Percentiles rank a stretch among this genome's conserved stretches.
Evolutionary conservation across 2,113 vertebrate species (phyloP).

Genomic region (Oncorhynchus keta): DNA sequence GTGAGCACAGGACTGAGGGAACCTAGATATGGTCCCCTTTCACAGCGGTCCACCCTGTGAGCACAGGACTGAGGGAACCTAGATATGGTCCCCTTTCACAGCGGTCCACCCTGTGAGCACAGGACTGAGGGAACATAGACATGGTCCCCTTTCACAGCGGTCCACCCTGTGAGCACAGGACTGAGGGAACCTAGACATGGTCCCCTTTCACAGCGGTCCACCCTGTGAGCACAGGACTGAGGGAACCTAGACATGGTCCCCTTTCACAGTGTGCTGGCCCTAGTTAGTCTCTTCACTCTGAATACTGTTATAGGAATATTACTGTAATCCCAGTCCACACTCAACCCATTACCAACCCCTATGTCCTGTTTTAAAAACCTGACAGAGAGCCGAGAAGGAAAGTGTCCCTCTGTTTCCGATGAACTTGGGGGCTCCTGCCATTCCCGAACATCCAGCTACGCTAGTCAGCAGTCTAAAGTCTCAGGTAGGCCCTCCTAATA

Average conservation of each 20-base stretch:
- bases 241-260: too few relatives aligned
- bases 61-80: too few relatives aligned
- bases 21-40: too few relatives aligned
- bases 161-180: too few relatives aligned
- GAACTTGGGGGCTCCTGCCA: slow-evolving; percentile 88
- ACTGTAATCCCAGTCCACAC: not conserved
- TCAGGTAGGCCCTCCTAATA: slow-evolving; percentile 79
- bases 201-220: not conserved
- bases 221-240: too few relatives aligned
- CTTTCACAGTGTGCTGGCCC: not conserved
- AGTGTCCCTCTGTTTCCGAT: slow-evolving; percentile 85
- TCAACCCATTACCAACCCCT: not conserved
- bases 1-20: too few relatives aligned
- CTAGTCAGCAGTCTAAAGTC: slow-evolving; percentile 96
- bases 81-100: too few relatives aligned
- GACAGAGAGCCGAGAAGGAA: slow-evolving; percentile 82
- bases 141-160: too few relatives aligned
- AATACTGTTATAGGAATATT: slow-evolving; percentile 1
- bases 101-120: too few relatives aligned
- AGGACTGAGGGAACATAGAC: too few relatives aligned
- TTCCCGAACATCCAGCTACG: slow-evolving; percentile 94
- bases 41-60: too few relatives aligned
- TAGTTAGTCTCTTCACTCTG: not conserved
- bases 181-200: too few relatives aligned
- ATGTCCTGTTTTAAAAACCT: slow-evolving; percentile 24